phyloP scores from a whole-genome alignment of 2,888 invertebrate species.

The Cryptophagus acutangulus region DNA sequence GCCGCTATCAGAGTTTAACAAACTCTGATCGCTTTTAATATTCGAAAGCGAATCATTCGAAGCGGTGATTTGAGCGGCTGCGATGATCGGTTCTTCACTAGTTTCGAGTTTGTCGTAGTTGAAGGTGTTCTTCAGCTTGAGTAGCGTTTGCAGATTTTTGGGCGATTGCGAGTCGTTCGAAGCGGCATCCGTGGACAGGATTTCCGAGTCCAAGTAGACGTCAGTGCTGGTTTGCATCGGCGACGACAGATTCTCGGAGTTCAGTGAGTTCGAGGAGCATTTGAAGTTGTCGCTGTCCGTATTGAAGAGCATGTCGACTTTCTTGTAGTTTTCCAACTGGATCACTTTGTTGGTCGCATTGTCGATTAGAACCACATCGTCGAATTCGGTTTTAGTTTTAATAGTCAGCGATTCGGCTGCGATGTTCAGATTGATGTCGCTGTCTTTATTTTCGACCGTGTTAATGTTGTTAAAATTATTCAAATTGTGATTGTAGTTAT shows the following conservation, averaged over 20 bases:
- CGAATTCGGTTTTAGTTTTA: too few relatives aligned
- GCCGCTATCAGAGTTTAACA: conserved; percentile 44
- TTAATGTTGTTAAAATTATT: conserved; percentile 15
- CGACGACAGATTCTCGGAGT: conserved; percentile 48
- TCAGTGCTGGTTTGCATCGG: conserved; percentile 52
- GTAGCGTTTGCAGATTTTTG: conserved; percentile 34
- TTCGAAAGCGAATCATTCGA: conserved; percentile 45
- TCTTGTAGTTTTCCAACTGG: conserved; percentile 37
- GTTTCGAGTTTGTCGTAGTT: conserved; percentile 18
- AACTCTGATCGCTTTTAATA: conserved; percentile 47
- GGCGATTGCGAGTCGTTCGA: conserved; percentile 50
- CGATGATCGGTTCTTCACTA: neutral
- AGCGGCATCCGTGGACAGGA: conserved; percentile 44
- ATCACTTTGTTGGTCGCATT: conserved; percentile 39
- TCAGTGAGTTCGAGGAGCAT: conserved; percentile 47
- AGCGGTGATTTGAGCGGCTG: conserved; percentile 19
- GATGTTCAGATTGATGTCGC: conserved; percentile 6
- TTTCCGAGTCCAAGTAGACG: conserved; percentile 47
- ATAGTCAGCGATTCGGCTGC: conserved; percentile 9
- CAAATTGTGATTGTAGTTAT: conserved; percentile 20
- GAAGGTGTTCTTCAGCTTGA: conserved; percentile 21
- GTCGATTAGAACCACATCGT: conserved; percentile 34
- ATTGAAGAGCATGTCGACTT: conserved; percentile 30
- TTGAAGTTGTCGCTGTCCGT: conserved; percentile 42
- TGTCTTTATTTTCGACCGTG: conserved; percentile 9